Base-by-base conservation (phyloP, 30 jellyfish, hydroid and myxozoan genomes). In the Mastigias papua region DNA sequence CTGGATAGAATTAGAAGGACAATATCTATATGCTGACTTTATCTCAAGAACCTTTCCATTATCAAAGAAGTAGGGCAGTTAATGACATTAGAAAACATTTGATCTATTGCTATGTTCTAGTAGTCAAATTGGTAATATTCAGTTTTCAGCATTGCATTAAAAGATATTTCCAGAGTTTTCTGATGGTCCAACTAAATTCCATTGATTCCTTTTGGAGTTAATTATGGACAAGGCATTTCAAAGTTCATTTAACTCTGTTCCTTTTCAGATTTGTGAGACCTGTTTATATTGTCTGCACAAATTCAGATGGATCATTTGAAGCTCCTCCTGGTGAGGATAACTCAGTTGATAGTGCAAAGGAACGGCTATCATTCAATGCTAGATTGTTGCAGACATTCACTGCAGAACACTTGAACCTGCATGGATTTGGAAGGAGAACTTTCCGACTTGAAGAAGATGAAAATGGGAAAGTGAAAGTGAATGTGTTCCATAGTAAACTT, bases 301-400 rank as follows among this genome's bases (percentile, higher is more conserved):
- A 81, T 16, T 48, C 94, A 6, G 95, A 89, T 94, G 98, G 98
- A 13, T 30, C 78, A 5, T 94, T 94, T 86, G 82, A 81, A 19
- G 91, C 97, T 6, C 98, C 98, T 1, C 26, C 69, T 34, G 94
- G 87, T 0, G 86, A 49, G 23, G 90, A 89, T 58, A 94, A 94
- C 46, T 49, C 92, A 25, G 80, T 89, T 2, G 95, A 82, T 27
- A 81, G 86, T 66, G 98, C 98, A 20, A 28, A 73, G 89, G 69
- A 88, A 61, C 84, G 92, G 73, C 84, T 94, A 2, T 48, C 90
- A n/a, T 94, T 94, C 73, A 94, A 94, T 78, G 88, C 94, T 2
- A 73, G 92, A 76, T 37, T 94, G 32, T 78, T 94, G 75, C 98
- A 94, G 65, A 89, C 97, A 30, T 94, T 88, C 81, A 70, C 91